phyloP scores from a whole-genome alignment of 2,888 invertebrate species.

The Ichneumoninae sp. region DNA sequence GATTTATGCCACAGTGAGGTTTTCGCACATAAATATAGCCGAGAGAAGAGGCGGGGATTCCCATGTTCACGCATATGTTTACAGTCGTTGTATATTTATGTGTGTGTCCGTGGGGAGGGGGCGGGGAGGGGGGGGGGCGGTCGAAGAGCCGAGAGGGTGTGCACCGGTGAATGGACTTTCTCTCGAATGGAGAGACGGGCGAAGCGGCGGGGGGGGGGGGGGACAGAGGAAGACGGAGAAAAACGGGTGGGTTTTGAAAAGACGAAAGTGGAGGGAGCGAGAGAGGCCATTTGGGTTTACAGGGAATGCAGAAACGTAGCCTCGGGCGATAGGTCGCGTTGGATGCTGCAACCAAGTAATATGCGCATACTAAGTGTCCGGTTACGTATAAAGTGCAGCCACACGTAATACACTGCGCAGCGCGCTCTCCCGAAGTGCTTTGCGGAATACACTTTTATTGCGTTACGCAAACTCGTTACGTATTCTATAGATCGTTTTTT shows the following conservation, averaged over 20 bases:
- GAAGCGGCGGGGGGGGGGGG: background rate
- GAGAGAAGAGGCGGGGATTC: slow-evolving; percentile 4
- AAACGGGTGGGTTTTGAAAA: slow-evolving; percentile 5
- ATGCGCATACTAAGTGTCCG: slow-evolving; percentile 63
- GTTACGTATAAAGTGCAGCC: slow-evolving; percentile 39
- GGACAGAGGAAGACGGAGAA: slow-evolving; percentile 10
- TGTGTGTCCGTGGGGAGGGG: background rate
- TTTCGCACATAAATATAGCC: slow-evolving; percentile 47
- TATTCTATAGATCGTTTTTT: background rate
- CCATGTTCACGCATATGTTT: slow-evolving; percentile 51
- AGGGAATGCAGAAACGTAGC: slow-evolving; percentile 61
- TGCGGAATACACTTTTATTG: slow-evolving; percentile 8
- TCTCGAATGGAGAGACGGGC: slow-evolving; percentile 10
- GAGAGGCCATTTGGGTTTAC: slow-evolving; percentile 49
- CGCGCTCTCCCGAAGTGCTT: background rate
- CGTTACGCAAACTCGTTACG: slow-evolving; percentile 13
- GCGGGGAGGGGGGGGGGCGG: background rate
- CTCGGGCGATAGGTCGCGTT: slow-evolving; percentile 57
- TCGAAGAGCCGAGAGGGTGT: background rate
- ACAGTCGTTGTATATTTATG: slow-evolving; percentile 4
- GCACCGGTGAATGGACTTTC: background rate
- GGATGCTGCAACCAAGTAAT: slow-evolving; percentile 52
- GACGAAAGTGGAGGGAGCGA: slow-evolving; percentile 13
- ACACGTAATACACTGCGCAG: background rate
- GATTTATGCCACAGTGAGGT: slow-evolving; percentile 51